Base-by-base conservation (phyloP, 1,140 invertebrate species). In the Telenomus remus region DNA sequence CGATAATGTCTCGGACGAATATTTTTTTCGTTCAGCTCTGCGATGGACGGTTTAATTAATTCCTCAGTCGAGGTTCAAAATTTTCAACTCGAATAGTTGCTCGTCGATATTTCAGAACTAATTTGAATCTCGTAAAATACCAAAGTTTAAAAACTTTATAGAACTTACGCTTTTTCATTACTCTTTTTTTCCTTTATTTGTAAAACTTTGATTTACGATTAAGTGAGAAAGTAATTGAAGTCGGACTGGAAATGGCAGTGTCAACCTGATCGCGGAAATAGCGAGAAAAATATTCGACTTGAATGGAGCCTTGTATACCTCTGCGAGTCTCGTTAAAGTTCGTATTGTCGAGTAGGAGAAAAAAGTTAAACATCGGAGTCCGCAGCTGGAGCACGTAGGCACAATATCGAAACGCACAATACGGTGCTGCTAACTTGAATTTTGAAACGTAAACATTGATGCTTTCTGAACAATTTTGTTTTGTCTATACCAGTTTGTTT, bases 371-470 rank as follows among this genome's bases (percentile, higher is more conserved):
- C 60, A 63, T 56, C 15, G 43, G 57, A 56, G 57, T 46, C 34
- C 42, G 39, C 53, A 61, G 48, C 42, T 53, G 59, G 54, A 53
- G 37, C 48, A 72, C 48, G 42, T 39, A 47, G 13, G 47, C 15
- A 63, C 51, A 56, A 65, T 63, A 72, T 65, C 60, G 48, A 72
- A 72, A 65, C 59, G n/a, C 54, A 65, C 54, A 72, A 65, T 72
- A 59, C 59, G 43, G 19, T 34, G 33, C 10, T 49, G 19, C 43
- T 44, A 44, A 47, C 46, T 46, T 14, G 16, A 44, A 64, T 51
- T 71, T 64, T 16, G 51, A 61, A 43, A 55, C 55, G 14, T 16
- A 42, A 27, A n/a, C 50, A 60, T 48, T 56, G 54, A 51, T 55
- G 48, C 60, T 54, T 63, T 72, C 16, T n/a, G n/a, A n/a, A n/a